phyloP scores from a whole-genome alignment of 1,140 invertebrate genomes.

The Drosophila arawakana region DNA sequence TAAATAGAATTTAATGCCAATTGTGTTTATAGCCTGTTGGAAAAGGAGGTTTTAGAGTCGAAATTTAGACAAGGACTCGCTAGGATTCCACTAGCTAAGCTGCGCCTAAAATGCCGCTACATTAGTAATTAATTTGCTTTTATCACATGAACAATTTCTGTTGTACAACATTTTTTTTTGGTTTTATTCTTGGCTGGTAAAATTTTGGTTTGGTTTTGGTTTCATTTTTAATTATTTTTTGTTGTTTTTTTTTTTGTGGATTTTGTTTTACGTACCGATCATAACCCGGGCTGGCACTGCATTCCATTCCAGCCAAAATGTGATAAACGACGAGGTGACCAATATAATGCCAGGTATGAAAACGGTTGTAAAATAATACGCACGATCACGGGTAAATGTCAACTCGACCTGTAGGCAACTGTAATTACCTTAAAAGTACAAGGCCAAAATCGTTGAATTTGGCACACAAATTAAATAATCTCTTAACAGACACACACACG shows the following conservation, averaged over 20 bases:
- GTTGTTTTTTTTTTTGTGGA: slow-evolving; percentile 31
- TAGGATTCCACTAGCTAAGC: slow-evolving; percentile 33
- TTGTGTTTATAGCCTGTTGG: slow-evolving; percentile 37
- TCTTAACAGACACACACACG: slow-evolving; percentile 48
- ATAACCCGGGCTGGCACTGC: slow-evolving; percentile 96
- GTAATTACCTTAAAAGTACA: slow-evolving; percentile 92
- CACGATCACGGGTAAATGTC: slow-evolving; percentile 96
- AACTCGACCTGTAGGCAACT: slow-evolving; percentile 96
- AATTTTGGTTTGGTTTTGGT: slow-evolving; percentile 26
- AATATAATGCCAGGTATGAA: slow-evolving; percentile 98
- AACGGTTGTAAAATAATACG: slow-evolving; percentile 98
- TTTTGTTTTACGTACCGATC: slow-evolving; percentile 89
- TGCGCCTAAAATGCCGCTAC: slow-evolving; percentile 34
- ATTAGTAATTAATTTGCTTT: slow-evolving; percentile 27
- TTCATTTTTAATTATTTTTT: slow-evolving; percentile 26
- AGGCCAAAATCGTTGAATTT: slow-evolving; percentile 57
- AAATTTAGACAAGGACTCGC: slow-evolving; percentile 51
- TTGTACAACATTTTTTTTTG: slow-evolving; percentile 17
- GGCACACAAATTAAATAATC: slow-evolving; percentile 53
- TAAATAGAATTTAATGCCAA: slow-evolving; percentile 17
- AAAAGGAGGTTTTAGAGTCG: slow-evolving; percentile 18
- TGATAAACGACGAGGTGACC: slow-evolving; percentile 96
- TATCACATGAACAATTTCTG: slow-evolving; percentile 11
- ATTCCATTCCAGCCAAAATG: slow-evolving; percentile 97
- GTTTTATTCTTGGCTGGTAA: slow-evolving; percentile 18